phyloP scores from a whole-genome alignment of 2,888 invertebrate species.

The Idaea straminata region DNA sequence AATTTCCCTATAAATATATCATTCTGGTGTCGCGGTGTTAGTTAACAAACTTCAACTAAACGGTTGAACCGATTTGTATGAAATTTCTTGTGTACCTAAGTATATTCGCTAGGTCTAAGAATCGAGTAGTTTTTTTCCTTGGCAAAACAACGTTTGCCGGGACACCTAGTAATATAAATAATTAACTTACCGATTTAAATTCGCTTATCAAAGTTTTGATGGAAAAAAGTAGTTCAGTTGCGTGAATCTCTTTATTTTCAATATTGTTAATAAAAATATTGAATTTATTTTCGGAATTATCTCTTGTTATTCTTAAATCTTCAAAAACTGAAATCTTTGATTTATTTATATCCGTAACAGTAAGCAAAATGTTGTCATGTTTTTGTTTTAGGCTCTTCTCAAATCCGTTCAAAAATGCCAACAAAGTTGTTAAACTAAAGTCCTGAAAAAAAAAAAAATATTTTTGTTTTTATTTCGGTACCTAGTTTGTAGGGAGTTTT shows the following conservation, averaged over 20 bases:
- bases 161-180: no score
- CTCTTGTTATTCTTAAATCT: background rate
- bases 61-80: no score
- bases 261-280: slow-evolving; percentile 10
- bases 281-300: no score
- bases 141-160: no score
- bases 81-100: no score
- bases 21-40: no score
- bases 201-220: slow-evolving; percentile 14
- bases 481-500: no score
- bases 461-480: no score
- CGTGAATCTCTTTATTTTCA: slow-evolving; percentile 13
- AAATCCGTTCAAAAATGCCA: background rate
- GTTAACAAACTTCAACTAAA: no score
- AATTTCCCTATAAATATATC: no score
- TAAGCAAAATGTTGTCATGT: background rate
- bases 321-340: background rate
- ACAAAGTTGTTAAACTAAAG: background rate
- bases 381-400: background rate
- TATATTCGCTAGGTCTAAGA: no score
- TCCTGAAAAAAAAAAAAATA: background rate
- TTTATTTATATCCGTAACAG: background rate
- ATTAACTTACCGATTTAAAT: background rate
- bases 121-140: no score
- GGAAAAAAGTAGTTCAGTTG: slow-evolving; percentile 15